Percentiles rank a stretch among this genome's conserved stretches.
phyloP scores from a whole-genome alignment of 2,797 vertebrate species.

The Scyliorhinus canicula region DNA sequence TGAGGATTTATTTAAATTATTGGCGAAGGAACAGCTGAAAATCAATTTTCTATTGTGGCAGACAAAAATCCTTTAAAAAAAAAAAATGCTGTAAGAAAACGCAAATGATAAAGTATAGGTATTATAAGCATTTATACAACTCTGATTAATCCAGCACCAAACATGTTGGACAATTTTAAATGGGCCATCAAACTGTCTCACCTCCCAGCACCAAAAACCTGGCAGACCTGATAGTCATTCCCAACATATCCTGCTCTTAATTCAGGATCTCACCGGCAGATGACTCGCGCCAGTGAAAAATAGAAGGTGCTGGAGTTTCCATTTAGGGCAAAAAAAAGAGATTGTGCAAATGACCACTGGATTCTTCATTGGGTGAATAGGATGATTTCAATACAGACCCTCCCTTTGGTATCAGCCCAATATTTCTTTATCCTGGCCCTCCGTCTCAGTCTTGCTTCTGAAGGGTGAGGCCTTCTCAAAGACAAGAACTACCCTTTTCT shows the following conservation, averaged over 20 bases:
- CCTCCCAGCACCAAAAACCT: not conserved
- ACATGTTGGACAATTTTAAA: not conserved
- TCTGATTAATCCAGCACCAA: not conserved
- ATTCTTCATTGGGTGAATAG: too few relatives aligned
- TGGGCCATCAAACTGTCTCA: not conserved
- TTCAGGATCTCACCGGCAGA: not conserved
- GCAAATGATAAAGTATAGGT: not conserved
- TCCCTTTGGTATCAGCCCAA: not conserved
- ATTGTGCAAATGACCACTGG: too few relatives aligned
- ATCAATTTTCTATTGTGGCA: too few relatives aligned
- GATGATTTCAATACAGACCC: not conserved
- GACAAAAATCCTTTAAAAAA: not conserved
- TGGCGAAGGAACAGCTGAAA: not conserved
- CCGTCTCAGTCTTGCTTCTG: not conserved
- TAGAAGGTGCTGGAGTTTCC: not conserved
- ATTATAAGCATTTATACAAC: not conserved
- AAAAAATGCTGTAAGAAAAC: not conserved
- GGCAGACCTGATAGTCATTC: not conserved
- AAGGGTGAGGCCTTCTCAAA: not conserved
- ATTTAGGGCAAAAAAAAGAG: too few relatives aligned
- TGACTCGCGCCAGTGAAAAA: not conserved
- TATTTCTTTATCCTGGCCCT: not conserved
- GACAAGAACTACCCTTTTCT: not conserved
- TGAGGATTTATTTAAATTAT: not conserved
- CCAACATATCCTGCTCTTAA: not conserved